phyloP scores from a whole-genome alignment of 2,888 invertebrate species.

The Macroteleia sp. region DNA sequence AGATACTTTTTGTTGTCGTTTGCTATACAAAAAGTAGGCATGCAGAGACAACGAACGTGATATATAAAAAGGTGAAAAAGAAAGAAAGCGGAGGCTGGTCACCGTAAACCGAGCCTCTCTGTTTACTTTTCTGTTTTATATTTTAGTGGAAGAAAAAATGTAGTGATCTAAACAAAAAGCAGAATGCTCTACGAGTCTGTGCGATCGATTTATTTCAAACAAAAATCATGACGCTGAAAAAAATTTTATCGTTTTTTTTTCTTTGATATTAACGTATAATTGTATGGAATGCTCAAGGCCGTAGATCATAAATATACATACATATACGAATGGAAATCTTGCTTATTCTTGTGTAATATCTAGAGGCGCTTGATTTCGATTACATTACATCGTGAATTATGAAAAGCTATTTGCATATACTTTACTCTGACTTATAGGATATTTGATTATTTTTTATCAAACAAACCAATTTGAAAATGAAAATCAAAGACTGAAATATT shows the following conservation, averaged over 20 bases:
- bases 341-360: too few species aligned
- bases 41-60: slow-evolving; percentile 36
- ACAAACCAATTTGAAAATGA: too few species aligned
- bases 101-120: slow-evolving; percentile 7
- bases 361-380: too few species aligned
- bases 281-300: neutral
- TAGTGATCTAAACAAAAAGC: neutral
- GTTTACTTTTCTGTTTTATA: slow-evolving; percentile 4
- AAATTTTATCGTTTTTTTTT: too few species aligned
- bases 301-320: neutral
- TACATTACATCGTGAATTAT: too few species aligned
- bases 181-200: neutral
- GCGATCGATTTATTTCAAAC: neutral
- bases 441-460: too few species aligned
- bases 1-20: slow-evolving; percentile 38
- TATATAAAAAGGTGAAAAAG: slow-evolving; percentile 36
- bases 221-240: neutral
- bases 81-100: slow-evolving; percentile 5
- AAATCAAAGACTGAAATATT: too few species aligned
- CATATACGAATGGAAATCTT: too few species aligned
- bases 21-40: slow-evolving; percentile 27
- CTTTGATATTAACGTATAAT: too few species aligned
- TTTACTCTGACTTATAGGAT: too few species aligned
- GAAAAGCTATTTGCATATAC: too few species aligned
- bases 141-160: neutral